Conservation (phyloP, 1,140 invertebrate genomes). For the Formica exsecta region DNA sequence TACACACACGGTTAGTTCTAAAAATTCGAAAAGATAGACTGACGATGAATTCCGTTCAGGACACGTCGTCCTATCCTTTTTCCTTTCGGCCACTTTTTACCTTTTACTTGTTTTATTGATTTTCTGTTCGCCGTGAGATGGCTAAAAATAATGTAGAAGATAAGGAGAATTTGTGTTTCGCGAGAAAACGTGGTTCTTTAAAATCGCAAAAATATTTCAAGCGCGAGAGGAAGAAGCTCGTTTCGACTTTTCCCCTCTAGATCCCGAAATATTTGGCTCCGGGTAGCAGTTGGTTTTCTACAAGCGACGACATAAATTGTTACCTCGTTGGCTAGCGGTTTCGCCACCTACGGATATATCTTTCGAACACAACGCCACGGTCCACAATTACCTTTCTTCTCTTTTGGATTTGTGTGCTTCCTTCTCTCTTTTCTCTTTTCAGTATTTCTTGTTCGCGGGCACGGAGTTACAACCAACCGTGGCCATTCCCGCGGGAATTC, state of each 20-base stretch:
- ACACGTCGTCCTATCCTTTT: background rate
- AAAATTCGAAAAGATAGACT: background rate
- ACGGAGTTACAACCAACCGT: background rate
- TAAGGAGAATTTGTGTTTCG: background rate
- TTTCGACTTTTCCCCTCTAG: background rate
- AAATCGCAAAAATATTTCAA: background rate
- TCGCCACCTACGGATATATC: slow-evolving; percentile 4
- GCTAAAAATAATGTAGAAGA: background rate
- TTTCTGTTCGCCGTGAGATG: background rate
- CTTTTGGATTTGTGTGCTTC: slow-evolving; percentile 16
- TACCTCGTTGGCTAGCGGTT: slow-evolving; percentile 24
- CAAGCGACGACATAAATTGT: slow-evolving; percentile 35
- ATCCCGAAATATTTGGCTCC: background rate
- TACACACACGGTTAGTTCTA: background rate
- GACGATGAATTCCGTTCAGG: background rate
- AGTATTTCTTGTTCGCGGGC: background rate
- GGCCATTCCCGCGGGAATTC: background rate
- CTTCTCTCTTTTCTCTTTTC: slow-evolving; percentile 11
- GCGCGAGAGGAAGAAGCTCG: background rate
- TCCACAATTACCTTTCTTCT: slow-evolving; percentile 26
- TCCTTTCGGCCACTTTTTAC: no score
- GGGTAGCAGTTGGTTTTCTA: background rate
- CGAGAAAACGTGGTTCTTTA: background rate
- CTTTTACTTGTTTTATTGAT: background rate
- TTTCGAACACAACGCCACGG: background rate